Evolutionary conservation across 2,113 vertebrate species (phyloP), one percentile per base, ranked within the genome.

Genomic region (Globicephala melas): DNA sequence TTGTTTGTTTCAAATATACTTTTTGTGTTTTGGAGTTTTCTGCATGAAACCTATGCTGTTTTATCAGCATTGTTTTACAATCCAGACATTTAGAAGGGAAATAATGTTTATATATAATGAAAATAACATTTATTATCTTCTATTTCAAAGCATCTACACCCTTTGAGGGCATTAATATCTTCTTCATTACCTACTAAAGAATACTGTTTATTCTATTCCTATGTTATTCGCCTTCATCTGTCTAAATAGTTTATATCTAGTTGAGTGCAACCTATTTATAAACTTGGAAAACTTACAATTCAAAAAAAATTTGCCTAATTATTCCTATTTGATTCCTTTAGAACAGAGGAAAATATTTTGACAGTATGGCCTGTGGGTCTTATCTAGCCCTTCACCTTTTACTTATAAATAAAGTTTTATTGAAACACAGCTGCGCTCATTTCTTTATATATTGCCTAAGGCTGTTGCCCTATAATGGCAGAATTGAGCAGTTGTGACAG

Each of bases 281-380:
- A 86, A 44, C 13, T 36, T 96, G 95, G 71, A 95, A 92, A 71
- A 86, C 21, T 82, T 86, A 60, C 38, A 79, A 15, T 71, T 87
- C 47, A 82, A 94, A 92, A 47, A 47, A 70, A 71, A 73, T 86
- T 91, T 86, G 71, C 36, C 38, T 94, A 89, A 92, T 62, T 70
- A 63, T 33, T 95, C 31, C 62, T n/a, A 80, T 83, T 82, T 89
- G 15, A 26, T 68, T 67, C 28, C 28, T 55, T 86, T 91, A 70
- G 20, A 53, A 89, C 31, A 89, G 76, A 94, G n/a, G 26, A 28
- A 63, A 74, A 21, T 62, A 38, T 53, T 53, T 53, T 53, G 50
- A 53, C 82, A 83, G 5, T 38, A 25, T 63, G 3, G 44, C 44
- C 9, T 18, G 2, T 14, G 10, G 74, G 17, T 47, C 5, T 38